Percentiles rank a stretch among this genome's conserved stretches.
Conservation (phyloP, 1,140 invertebrate species). For the Drosophila arawakana region DNA sequence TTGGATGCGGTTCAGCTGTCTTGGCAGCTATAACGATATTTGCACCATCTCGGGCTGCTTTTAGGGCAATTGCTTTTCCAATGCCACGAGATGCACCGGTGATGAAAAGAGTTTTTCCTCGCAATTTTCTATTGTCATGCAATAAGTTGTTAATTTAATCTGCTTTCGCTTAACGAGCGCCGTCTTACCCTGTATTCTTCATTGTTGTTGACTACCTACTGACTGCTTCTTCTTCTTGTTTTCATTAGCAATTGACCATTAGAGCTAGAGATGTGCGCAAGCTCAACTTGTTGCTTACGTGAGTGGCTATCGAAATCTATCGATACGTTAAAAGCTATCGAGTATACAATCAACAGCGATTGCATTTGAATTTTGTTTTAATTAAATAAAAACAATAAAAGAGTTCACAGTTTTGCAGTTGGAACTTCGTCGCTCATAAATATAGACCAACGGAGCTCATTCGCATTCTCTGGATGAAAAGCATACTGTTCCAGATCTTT, state of each 20-base stretch:
- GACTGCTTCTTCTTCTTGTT: background rate
- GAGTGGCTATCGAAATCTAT: background rate
- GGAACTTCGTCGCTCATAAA: slow-evolving; percentile 89
- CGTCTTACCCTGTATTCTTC: slow-evolving; percentile 58
- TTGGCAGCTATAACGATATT: slow-evolving; percentile 98
- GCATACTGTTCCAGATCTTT: slow-evolving; percentile 95
- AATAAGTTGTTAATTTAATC: background rate
- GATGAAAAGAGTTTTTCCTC: slow-evolving; percentile 96
- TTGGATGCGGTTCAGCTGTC: slow-evolving; percentile 97
- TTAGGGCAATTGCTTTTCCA: slow-evolving; percentile 97
- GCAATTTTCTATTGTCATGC: slow-evolving; percentile 89
- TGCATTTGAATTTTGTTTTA: no score
- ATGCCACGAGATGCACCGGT: slow-evolving; percentile 99
- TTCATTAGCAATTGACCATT: slow-evolving; percentile 17
- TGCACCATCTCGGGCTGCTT: slow-evolving; percentile 96
- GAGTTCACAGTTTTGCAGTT: slow-evolving; percentile 50
- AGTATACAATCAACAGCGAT: no score
- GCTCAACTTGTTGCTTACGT: background rate
- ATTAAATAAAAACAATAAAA: no score
- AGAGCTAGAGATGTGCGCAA: slow-evolving; percentile 20
- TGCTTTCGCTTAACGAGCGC: background rate
- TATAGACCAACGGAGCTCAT: slow-evolving; percentile 93
- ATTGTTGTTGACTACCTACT: slow-evolving; percentile 25
- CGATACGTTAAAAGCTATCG: background rate
- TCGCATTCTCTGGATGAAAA: slow-evolving; percentile 89